Percentiles rank a stretch among this genome's conserved stretches.
Conservation (phyloP, 2,113 vertebrate species). For the Chlorocebus sabaeus region DNA sequence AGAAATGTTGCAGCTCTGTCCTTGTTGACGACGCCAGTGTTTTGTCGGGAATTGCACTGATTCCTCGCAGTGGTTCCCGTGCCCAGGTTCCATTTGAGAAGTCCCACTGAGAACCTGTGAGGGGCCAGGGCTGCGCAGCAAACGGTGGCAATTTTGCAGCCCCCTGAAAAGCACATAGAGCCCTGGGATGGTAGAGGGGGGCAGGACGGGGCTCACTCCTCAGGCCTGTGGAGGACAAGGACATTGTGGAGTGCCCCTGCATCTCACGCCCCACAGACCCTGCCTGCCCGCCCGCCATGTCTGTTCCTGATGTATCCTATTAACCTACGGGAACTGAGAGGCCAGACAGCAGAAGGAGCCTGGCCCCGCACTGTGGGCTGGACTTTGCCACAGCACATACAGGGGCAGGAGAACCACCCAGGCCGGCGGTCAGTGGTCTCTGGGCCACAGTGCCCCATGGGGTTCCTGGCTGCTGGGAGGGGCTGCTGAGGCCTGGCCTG, state of each 20-base stretch:
- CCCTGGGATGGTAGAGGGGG: too few species aligned
- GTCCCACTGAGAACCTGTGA: too few species aligned
- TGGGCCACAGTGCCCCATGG: fast-evolving
- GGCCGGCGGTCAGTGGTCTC: neutral
- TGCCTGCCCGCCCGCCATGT: too few species aligned
- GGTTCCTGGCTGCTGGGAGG: neutral
- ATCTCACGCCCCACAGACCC: fast-evolving
- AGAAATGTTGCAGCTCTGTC: neutral
- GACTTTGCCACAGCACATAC: too few species aligned
- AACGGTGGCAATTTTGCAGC: fast-evolving
- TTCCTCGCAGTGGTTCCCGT: neutral
- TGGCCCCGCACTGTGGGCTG: neutral
- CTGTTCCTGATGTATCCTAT: neutral
- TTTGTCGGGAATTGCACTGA: neutral
- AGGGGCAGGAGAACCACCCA: neutral
- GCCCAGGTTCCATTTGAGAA: neutral
- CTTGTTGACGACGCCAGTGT: neutral
- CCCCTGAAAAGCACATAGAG: neutral
- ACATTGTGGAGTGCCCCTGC: fast-evolving
- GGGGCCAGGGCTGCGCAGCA: neutral
- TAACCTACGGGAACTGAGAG: neutral
- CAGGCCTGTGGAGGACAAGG: neutral
- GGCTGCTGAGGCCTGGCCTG: neutral
- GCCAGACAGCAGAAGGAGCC: too few species aligned
- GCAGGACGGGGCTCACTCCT: neutral